Evolutionary conservation across 2,797 vertebrate species (phyloP).

Genomic region (Lacerta viridis): DNA sequence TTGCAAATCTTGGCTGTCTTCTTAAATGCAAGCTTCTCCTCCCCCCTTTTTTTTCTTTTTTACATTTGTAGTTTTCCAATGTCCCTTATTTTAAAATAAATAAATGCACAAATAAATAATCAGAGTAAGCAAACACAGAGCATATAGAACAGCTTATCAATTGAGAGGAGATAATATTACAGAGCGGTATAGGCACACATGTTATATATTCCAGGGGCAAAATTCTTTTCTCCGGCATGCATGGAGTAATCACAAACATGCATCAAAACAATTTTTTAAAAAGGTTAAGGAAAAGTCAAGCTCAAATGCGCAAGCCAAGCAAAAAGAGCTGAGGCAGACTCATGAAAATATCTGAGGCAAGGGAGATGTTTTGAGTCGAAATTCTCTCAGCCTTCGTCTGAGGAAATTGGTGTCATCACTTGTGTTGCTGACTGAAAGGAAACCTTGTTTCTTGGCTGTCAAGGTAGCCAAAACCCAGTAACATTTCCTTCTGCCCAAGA

Average conservation of each 20-base stretch:
- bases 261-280: slow-evolving; percentile 27
- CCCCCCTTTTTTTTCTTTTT: background rate
- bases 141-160: slow-evolving; percentile 54
- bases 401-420: accelerated
- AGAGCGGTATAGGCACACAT: slow-evolving; percentile 57
- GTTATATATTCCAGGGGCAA: slow-evolving; percentile 64
- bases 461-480: slow-evolving; percentile 33
- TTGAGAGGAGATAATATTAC: slow-evolving; percentile 60
- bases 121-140: background rate
- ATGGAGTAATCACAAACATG: slow-evolving; percentile 68
- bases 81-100: slow-evolving; percentile 41
- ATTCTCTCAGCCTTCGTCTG: background rate
- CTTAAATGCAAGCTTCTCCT: accelerated
- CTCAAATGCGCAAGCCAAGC: slow-evolving; percentile 39
- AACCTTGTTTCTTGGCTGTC: accelerated
- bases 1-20: slow-evolving; percentile 10
- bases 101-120: slow-evolving; percentile 41
- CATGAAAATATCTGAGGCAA: slow-evolving; percentile 12
- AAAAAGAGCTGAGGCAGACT: slow-evolving; percentile 36
- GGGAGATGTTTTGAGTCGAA: accelerated
- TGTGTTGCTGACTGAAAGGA: background rate
- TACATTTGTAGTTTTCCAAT: slow-evolving; percentile 45
- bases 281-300: slow-evolving; percentile 40
- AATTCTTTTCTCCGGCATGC: slow-evolving; percentile 67
- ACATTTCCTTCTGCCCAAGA: slow-evolving; percentile 11